Evolutionary conservation across 1,140 invertebrate species (phyloP).

Genomic region (Palaemon carinicauda): DNA sequence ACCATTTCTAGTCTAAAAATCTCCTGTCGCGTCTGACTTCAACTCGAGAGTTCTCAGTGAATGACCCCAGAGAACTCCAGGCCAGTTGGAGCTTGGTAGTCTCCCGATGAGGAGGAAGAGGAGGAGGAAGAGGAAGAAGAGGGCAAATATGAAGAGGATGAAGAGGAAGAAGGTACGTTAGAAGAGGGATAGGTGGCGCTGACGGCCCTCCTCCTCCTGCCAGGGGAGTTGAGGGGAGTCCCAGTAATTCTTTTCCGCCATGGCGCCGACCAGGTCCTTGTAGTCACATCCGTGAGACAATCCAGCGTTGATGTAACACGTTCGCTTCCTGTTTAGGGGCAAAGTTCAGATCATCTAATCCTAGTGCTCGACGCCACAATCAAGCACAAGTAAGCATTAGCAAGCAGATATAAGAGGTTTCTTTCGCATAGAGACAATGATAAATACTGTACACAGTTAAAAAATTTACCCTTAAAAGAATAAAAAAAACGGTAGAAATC

Average conservation of each 20-base stretch:
- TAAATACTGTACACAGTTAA: too few relatives aligned
- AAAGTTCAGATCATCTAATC: not conserved
- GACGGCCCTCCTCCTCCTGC: constrained; percentile 60
- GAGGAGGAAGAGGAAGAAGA: too few relatives aligned
- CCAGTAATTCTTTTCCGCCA: constrained; percentile 63
- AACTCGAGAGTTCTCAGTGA: not conserved
- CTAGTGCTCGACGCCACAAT: too few relatives aligned
- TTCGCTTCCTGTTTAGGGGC: constrained; percentile 63
- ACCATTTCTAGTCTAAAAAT: not conserved
- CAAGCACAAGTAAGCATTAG: too few relatives aligned
- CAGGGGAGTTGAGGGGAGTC: constrained; percentile 62
- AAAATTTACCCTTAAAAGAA: too few relatives aligned
- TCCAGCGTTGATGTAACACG: constrained; percentile 65
- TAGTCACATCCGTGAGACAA: constrained; percentile 66
- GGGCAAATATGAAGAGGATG: too few relatives aligned
- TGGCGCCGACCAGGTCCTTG: constrained; percentile 63
- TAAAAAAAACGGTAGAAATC: too few relatives aligned
- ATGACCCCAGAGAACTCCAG: not conserved
- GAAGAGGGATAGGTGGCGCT: not conserved
- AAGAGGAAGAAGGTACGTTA: too few relatives aligned
- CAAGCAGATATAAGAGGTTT: too few relatives aligned
- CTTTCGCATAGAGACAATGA: too few relatives aligned
- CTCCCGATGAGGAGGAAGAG: not conserved
- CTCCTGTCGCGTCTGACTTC: not conserved
- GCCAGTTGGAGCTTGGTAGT: not conserved